Percentiles rank a stretch among this genome's conserved stretches.
These are phyloP conservation scores for Sphenopsis melanotis DNA, from an alignment of 2,797 vertebrate genomes.

Conservation along the genomic window DNA sequence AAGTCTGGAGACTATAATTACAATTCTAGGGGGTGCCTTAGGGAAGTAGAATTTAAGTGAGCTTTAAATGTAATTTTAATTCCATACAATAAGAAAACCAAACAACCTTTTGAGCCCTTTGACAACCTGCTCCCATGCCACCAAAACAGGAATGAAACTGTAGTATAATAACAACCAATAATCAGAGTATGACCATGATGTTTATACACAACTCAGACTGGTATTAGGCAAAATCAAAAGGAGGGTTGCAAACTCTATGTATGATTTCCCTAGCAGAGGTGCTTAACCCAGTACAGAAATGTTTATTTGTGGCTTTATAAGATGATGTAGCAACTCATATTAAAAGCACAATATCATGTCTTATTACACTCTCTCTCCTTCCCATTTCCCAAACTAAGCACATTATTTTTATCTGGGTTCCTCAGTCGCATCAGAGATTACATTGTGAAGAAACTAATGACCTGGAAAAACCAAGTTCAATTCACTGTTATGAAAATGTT, in stretches of 20 bases:
- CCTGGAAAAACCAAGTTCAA: not conserved
- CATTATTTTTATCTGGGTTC: not conserved
- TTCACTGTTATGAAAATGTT: not conserved
- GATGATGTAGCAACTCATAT: not conserved
- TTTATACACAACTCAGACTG: not conserved
- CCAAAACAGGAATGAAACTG: not conserved
- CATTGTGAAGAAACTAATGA: not conserved
- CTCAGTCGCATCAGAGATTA: not conserved
- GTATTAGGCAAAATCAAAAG: not conserved
- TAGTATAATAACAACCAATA: not conserved
- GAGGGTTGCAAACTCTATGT: not conserved
- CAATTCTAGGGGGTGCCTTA: not conserved
- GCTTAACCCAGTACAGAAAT: not conserved
- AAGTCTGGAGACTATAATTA: not conserved
- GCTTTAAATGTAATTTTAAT: not conserved
- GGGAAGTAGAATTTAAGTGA: not conserved
- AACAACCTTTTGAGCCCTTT: not conserved
- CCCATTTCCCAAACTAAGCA: not conserved
- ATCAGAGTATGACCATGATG: not conserved
- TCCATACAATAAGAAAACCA: not conserved
- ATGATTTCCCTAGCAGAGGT: not conserved
- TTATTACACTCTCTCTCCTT: not conserved
- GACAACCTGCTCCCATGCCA: not conserved
- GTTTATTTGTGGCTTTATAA: not conserved
- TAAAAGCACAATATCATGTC: not conserved